These are phyloP conservation scores for Dryobotodes eremita DNA, from an alignment of 2,888 invertebrate genomes.

Conservation along the genomic window DNA sequence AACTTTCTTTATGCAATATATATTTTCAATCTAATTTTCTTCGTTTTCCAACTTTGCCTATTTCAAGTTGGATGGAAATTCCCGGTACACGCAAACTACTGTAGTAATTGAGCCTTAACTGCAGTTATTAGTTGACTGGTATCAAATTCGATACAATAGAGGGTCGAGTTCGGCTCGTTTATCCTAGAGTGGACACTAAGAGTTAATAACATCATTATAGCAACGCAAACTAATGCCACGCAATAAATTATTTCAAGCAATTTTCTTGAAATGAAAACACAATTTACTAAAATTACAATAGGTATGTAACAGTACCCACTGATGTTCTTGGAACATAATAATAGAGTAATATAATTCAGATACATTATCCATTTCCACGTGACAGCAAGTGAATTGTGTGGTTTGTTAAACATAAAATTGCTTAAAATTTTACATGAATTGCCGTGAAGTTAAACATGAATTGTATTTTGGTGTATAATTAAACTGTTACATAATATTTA, in stretches of 20 bases:
- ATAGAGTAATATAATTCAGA: constrained; percentile 6
- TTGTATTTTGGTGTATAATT: not conserved
- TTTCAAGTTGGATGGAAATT: constrained; percentile 41
- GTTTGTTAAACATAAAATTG: constrained; percentile 9
- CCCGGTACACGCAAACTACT: constrained; percentile 25
- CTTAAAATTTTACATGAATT: no score
- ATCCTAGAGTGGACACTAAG: constrained; percentile 2
- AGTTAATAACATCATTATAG: constrained; percentile 20
- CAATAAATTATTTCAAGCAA: constrained; percentile 27
- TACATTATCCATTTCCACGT: constrained; percentile 5
- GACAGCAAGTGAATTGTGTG: constrained; percentile 11
- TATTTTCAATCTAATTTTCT: constrained; percentile 10
- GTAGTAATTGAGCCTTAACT: constrained; percentile 51
- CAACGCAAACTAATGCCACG: not conserved
- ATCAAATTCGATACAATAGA: constrained; percentile 40
- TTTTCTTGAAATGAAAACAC: constrained; percentile 32
- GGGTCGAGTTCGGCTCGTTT: constrained; percentile 18
- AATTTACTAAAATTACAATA: constrained; percentile 20
- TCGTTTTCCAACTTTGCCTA: constrained; percentile 33
- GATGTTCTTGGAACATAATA: constrained; percentile 20
- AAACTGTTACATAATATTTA: not conserved
- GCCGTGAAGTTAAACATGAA: not conserved
- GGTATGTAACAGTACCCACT: not conserved
- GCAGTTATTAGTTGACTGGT: constrained; percentile 45
- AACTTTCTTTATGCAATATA: not conserved